These are phyloP conservation scores for Xanthia icteritia DNA, from an alignment of 2,888 invertebrate species.

Conservation along the genomic window DNA sequence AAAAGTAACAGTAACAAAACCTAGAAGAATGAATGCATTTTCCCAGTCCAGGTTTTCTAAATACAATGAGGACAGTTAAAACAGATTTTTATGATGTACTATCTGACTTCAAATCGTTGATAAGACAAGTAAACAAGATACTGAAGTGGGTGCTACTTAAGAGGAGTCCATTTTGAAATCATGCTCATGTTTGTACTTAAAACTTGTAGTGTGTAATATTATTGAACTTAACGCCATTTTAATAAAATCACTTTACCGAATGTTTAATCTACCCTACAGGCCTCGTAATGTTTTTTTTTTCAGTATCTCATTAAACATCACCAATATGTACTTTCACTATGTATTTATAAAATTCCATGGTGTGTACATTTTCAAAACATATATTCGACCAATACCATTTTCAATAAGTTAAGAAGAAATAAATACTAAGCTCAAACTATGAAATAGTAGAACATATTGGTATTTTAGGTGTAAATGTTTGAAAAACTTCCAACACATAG, in stretches of 20 bases:
- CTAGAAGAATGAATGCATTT: conserved; percentile 21
- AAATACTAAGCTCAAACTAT: not conserved
- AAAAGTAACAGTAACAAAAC: conserved; percentile 15
- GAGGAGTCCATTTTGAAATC: not conserved
- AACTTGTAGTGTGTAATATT: not conserved
- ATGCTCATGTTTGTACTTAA: not conserved
- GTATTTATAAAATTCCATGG: not conserved
- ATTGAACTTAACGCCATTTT: not conserved
- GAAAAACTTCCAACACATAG: not conserved
- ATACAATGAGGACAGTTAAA: not conserved
- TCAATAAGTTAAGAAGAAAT: not conserved
- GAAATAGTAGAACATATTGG: not conserved
- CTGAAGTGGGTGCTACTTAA: conserved; percentile 12
- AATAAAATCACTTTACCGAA: not conserved
- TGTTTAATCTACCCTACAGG: not conserved
- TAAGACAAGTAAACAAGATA: conserved; percentile 40
- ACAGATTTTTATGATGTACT: not conserved
- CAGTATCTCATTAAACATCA: not conserved
- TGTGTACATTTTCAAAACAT: not conserved
- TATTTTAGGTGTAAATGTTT: not conserved
- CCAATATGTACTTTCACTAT: not conserved
- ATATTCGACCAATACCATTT: not conserved
- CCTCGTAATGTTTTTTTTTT: no score
- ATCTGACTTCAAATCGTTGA: conserved; percentile 9
- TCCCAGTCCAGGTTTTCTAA: conserved; percentile 2